Base-by-base conservation (phyloP, 2,113 vertebrate species). In the Hipposideros armiger region DNA sequence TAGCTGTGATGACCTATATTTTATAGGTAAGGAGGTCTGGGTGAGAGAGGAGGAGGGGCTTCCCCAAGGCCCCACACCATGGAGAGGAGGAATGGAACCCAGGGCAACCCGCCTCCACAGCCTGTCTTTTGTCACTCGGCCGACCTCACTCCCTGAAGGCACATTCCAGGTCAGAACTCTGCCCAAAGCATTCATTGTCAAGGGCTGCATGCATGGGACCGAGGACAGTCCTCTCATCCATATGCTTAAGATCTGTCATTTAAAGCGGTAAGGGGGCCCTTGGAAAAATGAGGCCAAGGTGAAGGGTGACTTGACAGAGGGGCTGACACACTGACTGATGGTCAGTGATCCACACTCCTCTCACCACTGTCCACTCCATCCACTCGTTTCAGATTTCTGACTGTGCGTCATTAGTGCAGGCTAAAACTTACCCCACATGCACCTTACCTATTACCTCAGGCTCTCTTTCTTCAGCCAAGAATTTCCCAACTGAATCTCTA, bases 381-480 rank as follows among this genome's bases (percentile, higher is more conserved):
- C 20, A 32, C 15, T 42, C 60, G 69, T 45, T 45, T 42, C 36
- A 42, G 30, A 45, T 73, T n/a, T 87, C 72, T 66, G 32, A 52
- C 62, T 77, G 42, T 54, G 40, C 7, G 1, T 80, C 58, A 78
- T 86, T 42, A 54, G n/a, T 52, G 1, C 40, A 74, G 54, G 24
- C 36, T 5, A 54, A 40, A 60, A 30, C 13, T 7, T 7, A 9
- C 45, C 74, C 15, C 56, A 54, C 14, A 3, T 5, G 7, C 32
- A 78, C 36, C n/a, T 56, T 11, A 60, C 47, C 74, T 36, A 9
- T 11, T 50, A 30, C 56, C n/a, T 69, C 86, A 47, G 60, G 66
- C 77, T 77, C 24, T 74, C 28, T n/a, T 15, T 93, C 84, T 60
- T 84, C 81, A 40, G 13, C 40, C 20, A 28, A 69, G n/a, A 69